Evolutionary conservation across 2,797 vertebrate genomes (phyloP), one percentile per base, ranked within the genome.

Genomic region (Loris lydekkerianus): DNA sequence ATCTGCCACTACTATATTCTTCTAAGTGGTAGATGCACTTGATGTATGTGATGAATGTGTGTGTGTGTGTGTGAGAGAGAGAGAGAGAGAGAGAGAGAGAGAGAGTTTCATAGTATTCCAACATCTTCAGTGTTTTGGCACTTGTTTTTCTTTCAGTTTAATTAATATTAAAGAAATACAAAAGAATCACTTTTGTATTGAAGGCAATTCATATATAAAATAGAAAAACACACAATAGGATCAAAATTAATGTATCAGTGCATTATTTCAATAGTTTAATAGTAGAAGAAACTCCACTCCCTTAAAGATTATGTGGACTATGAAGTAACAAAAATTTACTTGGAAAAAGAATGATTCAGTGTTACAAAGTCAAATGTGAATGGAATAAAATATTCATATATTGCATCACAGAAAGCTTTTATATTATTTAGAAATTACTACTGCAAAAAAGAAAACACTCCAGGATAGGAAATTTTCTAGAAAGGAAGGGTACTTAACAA

Each of bases 91-190:
- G n/a, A n/a, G 25, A 81, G 4, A 65, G 10, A 70, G 40, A 86
- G 10, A 58, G 65, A 37, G 10, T 61, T 89, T 88, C 13, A 80
- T 73, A 92, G 7, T 61, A 9, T 34, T 84, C 43, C 34, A 60
- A 11, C n/a, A n/a, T 17, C 37, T 1, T 58, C 23, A 85, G 8
- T 31, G 40, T 91, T 65, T 3, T 81, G 31, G 76, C 8, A 5
- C 15, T 3, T 87, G 82, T 46, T 86, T 93, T 81, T 61, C 81
- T 93, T 88, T 89, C 73, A 46, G 18, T 49, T 78, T 49, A 77
- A 72, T 61, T 65, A 53, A 70, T 31, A 40, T 96, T 37, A 86
- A 82, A 46, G 7, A 61, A 73, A 2, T 53, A 43, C 2, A 63
- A 53, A 77, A 40, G 1, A 73, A 60, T 84, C 13, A 67, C 34